Evolutionary conservation across 1,140 invertebrate species (phyloP), one percentile per base, ranked within the genome.

Genomic region (Aphelenchoides fujianensis): DNA sequence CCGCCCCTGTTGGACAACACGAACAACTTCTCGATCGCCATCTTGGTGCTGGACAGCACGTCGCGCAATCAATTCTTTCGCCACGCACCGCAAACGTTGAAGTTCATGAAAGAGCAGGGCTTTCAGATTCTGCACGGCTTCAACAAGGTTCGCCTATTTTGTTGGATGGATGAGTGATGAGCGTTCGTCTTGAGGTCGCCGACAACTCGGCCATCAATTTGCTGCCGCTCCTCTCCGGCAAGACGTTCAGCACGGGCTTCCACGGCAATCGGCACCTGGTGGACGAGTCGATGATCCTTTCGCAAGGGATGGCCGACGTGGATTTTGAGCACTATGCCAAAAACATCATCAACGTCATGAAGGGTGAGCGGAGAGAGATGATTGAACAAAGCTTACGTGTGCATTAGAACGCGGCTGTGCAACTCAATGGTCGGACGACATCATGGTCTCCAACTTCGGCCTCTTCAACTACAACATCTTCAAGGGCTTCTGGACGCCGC

Each of bases 41-140:
- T 61, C 31, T 35, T 61, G 27, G 59, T 61, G n/a, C 36, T 61
- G 31, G 59, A 61, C 30, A 61, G 59, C 30, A 61, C 59, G 2
- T 61, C 59, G 2, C 28, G 59, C 19, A 61, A 61, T 28, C 59
- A 61, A 28, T 61, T 61, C 59, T 61, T 72, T 12, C 36, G 79
- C 27, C 79, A 81, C 54, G 72, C 76, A 73, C 59, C 59, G 2
- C n/a, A 61, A 61, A 61, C 59, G 16, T 61, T 61, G 2, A n/a
- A 28, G 16, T 61, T 61, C 59, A 61, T 61, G 2, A 61, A 61
- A 61, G 59, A 61, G 31, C n/a, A 61, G n/a, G 59, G 59, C 1
- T 61, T 61, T 61, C n/a, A 61, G 36, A 61, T 2, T n/a, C 59
- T 61, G 1, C 31, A 1, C 1, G 59, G 59, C 28, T 61, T 19